phyloP scores from a whole-genome alignment of 2,113 vertebrate species.

The Clarias magur region DNA sequence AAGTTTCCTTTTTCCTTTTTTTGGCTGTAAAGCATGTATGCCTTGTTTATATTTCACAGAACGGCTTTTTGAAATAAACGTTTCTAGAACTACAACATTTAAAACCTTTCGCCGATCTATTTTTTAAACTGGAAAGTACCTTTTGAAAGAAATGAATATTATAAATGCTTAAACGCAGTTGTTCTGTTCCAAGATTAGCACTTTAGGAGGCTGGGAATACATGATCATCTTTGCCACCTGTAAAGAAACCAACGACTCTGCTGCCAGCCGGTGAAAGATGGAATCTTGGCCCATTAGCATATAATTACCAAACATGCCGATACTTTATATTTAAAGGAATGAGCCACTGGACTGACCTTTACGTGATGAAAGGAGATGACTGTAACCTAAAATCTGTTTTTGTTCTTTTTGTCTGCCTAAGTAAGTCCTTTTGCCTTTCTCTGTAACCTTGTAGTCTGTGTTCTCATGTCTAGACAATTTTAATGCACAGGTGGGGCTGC shows the following conservation, averaged over 20 bases:
- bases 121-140: background rate
- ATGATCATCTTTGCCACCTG: conserved; percentile 17
- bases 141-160: background rate
- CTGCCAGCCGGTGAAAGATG: conserved; percentile 6
- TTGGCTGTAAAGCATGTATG: background rate
- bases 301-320: conserved; percentile 14
- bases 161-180: background rate
- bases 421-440: background rate
- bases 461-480: conserved; percentile 18
- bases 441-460: background rate
- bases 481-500: background rate
- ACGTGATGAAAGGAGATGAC: background rate
- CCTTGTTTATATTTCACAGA: background rate
- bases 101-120: background rate
- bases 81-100: background rate
- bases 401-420: conserved; percentile 17
- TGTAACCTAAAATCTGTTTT: conserved; percentile 8
- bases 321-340: background rate
- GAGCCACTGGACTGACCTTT: background rate
- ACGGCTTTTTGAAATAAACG: background rate
- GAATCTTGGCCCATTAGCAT: conserved; percentile 16
- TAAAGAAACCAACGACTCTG: background rate
- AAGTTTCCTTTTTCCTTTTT: background rate
- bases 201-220: background rate
- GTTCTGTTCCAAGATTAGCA: background rate